A percentile compares a stretch with the other conserved stretches of the same genome.
These are phyloP conservation scores for Melanargia galathea DNA, from an alignment of 2,888 invertebrate genomes.

Conservation along the genomic window DNA sequence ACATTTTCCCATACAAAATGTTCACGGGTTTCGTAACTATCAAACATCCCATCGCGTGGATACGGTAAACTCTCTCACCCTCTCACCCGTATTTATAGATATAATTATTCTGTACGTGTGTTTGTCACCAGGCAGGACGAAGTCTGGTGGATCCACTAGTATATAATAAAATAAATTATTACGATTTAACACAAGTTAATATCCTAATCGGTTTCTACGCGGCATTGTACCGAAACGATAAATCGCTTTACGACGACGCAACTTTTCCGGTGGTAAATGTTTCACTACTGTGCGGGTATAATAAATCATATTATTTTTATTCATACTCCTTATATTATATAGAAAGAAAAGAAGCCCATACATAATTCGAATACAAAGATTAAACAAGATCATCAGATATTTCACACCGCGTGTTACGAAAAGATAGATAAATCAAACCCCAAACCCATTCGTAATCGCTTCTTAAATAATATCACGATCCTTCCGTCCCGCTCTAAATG, in stretches of 20 bases:
- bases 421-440: slow-evolving; percentile 33
- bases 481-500: slow-evolving; percentile 49
- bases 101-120: no score
- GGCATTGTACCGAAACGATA: not conserved
- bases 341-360: not conserved
- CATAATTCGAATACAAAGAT: slow-evolving; percentile 8
- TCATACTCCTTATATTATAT: not conserved
- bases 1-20: no score
- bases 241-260: not conserved
- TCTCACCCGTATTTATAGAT: no score
- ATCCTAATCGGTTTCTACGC: no score
- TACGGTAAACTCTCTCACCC: no score
- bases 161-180: no score
- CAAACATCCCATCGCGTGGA: no score
- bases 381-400: slow-evolving; percentile 15
- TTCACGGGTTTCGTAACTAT: no score
- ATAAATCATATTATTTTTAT: slow-evolving; percentile 5
- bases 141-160: no score
- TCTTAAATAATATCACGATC: slow-evolving; percentile 36
- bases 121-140: no score
- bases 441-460: slow-evolving; percentile 29
- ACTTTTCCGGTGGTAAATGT: not conserved
- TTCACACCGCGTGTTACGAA: slow-evolving; percentile 22
- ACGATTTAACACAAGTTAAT: no score
- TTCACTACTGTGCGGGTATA: not conserved